These are phyloP conservation scores for Thereva nobilitata DNA, from an alignment of 2,888 invertebrate genomes.

Conservation along the genomic window DNA sequence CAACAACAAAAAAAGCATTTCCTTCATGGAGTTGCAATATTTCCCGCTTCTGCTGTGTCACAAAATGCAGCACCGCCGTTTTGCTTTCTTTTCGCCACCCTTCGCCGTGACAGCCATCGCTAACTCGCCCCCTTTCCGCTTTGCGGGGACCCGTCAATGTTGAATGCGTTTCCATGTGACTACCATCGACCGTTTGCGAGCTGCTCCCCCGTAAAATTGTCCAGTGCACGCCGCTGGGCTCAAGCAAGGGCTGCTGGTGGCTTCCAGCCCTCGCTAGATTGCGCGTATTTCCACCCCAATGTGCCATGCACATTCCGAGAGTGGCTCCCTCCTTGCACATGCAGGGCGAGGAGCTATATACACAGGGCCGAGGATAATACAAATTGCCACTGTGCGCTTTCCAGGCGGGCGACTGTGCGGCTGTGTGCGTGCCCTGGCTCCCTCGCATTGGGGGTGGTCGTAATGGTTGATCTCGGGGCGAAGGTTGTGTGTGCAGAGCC, in stretches of 20 bases:
- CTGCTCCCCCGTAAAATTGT: slow-evolving; percentile 26
- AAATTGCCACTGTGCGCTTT: slow-evolving; percentile 15
- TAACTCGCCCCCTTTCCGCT: slow-evolving; percentile 1
- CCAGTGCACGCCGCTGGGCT: slow-evolving; percentile 28
- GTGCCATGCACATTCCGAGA: slow-evolving; percentile 25
- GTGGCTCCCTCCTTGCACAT: slow-evolving; percentile 14
- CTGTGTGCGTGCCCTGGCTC: slow-evolving; percentile 14
- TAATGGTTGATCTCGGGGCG: slow-evolving; percentile 32
- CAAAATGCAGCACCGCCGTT: slow-evolving; percentile 36
- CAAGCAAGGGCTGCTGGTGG: slow-evolving; percentile 23
- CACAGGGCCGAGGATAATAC: slow-evolving; percentile 8
- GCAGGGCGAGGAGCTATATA: neutral
- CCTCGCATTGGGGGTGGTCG: slow-evolving; percentile 25
- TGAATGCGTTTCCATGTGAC: slow-evolving; percentile 17
- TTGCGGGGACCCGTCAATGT: slow-evolving; percentile 4
- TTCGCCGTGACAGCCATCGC: slow-evolving; percentile 32
- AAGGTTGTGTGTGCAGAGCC: slow-evolving; percentile 30
- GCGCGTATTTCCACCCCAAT: slow-evolving; percentile 30
- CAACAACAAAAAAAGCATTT: slow-evolving; percentile 5
- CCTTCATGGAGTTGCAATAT: slow-evolving; percentile 10
- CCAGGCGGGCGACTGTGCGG: too few relatives aligned
- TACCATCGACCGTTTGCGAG: slow-evolving; percentile 8
- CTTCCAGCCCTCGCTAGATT: slow-evolving; percentile 28
- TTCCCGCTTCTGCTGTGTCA: slow-evolving; percentile 20
- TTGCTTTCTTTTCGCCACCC: slow-evolving; percentile 27